These are phyloP conservation scores for Siniperca obscura DNA, from an alignment of 2,797 vertebrate genomes.

Conservation along the genomic window DNA sequence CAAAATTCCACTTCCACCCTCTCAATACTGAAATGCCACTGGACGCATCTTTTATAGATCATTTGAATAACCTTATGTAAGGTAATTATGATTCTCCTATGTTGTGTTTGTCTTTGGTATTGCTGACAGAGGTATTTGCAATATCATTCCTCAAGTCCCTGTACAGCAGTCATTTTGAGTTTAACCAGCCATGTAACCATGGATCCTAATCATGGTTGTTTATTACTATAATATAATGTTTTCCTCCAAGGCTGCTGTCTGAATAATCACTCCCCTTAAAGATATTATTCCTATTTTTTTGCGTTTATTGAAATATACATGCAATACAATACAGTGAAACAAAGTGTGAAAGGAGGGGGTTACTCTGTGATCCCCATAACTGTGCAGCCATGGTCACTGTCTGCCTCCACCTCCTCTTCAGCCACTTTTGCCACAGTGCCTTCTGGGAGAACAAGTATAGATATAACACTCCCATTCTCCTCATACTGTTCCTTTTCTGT, in stretches of 20 bases:
- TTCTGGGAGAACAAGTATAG: constrained; percentile 1
- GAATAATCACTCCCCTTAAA: background rate
- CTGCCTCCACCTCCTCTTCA: background rate
- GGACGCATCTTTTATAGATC: background rate
- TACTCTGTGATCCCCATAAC: background rate
- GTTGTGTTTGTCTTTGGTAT: background rate
- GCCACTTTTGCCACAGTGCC: background rate
- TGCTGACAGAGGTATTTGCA: no score
- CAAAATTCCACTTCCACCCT: no score
- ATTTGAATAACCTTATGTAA: background rate
- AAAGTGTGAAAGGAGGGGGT: background rate
- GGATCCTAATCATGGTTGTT: background rate
- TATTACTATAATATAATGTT: background rate
- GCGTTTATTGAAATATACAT: background rate
- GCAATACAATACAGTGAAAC: background rate
- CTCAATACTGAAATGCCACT: background rate
- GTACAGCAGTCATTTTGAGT: background rate
- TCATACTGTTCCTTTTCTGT: background rate
- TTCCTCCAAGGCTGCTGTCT: background rate
- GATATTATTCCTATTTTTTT: background rate
- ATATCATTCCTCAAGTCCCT: no score
- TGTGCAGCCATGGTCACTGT: background rate
- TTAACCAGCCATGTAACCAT: background rate
- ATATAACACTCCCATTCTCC: background rate
- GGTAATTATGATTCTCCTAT: background rate